A percentile compares a stretch with the other conserved stretches of the same genome.
These are phyloP conservation scores for Synergus japonicus DNA, from an alignment of 2,888 invertebrate genomes.

Conservation along the genomic window DNA sequence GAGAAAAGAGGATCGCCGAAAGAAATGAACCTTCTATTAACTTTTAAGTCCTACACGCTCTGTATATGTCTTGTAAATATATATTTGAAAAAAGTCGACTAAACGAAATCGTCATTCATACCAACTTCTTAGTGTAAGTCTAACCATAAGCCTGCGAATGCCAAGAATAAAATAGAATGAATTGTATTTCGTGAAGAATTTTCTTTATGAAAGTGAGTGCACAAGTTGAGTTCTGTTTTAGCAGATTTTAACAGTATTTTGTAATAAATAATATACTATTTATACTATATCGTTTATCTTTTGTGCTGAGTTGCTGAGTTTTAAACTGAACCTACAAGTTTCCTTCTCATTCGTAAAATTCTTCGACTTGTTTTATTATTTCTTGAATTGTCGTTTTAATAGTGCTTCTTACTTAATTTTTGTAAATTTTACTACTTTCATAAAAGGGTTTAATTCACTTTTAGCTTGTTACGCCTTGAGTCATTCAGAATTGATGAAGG, in stretches of 20 bases:
- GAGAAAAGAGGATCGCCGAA: constrained; percentile 55
- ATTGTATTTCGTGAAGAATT: constrained; percentile 3
- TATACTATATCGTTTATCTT: constrained; percentile 32
- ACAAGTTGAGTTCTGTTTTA: constrained; percentile 18
- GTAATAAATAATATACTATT: constrained; percentile 31
- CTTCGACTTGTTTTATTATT: background rate
- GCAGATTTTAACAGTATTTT: constrained; percentile 31
- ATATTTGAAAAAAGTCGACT: constrained; percentile 69
- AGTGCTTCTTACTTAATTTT: background rate
- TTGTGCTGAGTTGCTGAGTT: constrained; percentile 12
- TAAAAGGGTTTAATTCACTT: background rate
- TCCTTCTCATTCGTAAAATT: background rate
- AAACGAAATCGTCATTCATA: constrained; percentile 39
- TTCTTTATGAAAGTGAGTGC: constrained; percentile 21
- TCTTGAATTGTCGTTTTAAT: background rate
- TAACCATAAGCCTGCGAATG: constrained; percentile 35
- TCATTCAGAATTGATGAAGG: constrained; percentile 31
- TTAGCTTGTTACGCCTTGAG: constrained; percentile 2
- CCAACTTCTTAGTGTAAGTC: constrained; percentile 35
- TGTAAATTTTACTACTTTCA: background rate
- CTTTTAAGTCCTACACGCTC: constrained; percentile 66
- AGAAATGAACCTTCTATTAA: constrained; percentile 58
- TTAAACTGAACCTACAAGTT: background rate
- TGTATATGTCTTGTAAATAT: constrained; percentile 77
- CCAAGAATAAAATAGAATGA: constrained; percentile 30